Conservation (phyloP, 2,113 vertebrate genomes). For the Prionailurus viverrinus region DNA sequence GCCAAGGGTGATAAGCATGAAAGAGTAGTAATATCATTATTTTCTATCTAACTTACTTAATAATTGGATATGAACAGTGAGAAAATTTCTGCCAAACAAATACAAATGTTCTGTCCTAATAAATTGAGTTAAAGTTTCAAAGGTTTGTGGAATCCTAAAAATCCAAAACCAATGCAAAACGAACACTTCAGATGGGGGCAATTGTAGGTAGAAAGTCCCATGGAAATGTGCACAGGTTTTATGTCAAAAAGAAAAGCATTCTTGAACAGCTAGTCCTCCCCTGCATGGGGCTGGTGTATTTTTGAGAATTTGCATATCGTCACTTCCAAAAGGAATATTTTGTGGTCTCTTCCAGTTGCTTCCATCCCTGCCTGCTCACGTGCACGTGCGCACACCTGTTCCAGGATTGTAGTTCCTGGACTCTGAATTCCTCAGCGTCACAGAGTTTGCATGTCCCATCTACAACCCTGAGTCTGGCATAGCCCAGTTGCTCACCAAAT, state of each 20-base stretch:
- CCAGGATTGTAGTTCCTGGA: not conserved
- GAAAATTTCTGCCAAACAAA: constrained; percentile 61
- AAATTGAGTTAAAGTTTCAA: not conserved
- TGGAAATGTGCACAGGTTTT: not conserved
- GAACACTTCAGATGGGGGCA: not conserved
- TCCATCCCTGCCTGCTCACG: accelerated
- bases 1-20: constrained; percentile 60
- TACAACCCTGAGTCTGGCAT: not conserved
- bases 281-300: not conserved
- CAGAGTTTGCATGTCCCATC: not conserved
- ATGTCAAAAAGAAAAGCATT: not conserved
- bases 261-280: not conserved
- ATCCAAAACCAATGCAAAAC: constrained; percentile 55
- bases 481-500: not conserved
- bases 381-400: accelerated
- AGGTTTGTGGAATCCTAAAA: constrained; percentile 8
- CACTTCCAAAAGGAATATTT: not conserved
- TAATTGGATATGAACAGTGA: constrained; percentile 51
- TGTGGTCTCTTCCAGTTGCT: not conserved
- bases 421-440: not conserved
- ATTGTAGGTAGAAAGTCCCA: not conserved
- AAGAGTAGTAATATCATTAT: constrained; percentile 48
- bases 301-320: not conserved
- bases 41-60: constrained; percentile 65
- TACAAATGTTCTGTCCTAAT: constrained; percentile 49